Evolutionary conservation across 1,140 invertebrate genomes (phyloP).

Genomic region (Eufriesea mexicana): DNA sequence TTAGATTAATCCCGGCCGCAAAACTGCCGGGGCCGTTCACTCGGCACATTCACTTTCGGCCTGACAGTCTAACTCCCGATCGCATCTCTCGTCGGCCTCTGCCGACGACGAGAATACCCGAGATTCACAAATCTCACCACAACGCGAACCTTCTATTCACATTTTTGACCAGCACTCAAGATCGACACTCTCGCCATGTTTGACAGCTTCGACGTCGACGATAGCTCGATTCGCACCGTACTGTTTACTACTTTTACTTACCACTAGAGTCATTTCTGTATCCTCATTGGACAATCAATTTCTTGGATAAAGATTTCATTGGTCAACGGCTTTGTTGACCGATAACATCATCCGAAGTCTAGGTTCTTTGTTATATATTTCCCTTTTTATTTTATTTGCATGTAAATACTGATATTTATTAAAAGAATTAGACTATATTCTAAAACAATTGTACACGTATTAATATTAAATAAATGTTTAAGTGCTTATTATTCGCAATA

Average conservation of each 20-base stretch:
- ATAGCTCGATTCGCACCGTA: constrained; percentile 50
- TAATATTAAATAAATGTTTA: background rate
- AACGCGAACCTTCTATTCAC: constrained; percentile 47
- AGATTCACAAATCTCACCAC: constrained; percentile 47
- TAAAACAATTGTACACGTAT: background rate
- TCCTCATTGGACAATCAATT: constrained; percentile 30
- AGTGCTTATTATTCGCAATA: no score
- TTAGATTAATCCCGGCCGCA: constrained; percentile 55
- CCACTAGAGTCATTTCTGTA: constrained; percentile 26
- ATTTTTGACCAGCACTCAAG: constrained; percentile 45
- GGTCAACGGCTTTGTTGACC: background rate
- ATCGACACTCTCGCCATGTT: constrained; percentile 54
- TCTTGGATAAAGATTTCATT: constrained; percentile 26
- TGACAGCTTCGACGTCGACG: constrained; percentile 53
- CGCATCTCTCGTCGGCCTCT: constrained; percentile 48
- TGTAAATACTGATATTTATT: background rate
- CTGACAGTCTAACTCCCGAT: constrained; percentile 39
- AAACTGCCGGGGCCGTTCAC: constrained; percentile 50
- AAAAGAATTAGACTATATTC: background rate
- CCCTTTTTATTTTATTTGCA: background rate
- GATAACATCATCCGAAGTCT: background rate
- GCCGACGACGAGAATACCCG: constrained; percentile 46
- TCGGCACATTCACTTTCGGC: constrained; percentile 50
- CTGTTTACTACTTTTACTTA: constrained; percentile 57
- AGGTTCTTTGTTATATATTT: background rate